phyloP scores from a whole-genome alignment of 2,888 invertebrate genomes.

The Marronus borbonicus region DNA sequence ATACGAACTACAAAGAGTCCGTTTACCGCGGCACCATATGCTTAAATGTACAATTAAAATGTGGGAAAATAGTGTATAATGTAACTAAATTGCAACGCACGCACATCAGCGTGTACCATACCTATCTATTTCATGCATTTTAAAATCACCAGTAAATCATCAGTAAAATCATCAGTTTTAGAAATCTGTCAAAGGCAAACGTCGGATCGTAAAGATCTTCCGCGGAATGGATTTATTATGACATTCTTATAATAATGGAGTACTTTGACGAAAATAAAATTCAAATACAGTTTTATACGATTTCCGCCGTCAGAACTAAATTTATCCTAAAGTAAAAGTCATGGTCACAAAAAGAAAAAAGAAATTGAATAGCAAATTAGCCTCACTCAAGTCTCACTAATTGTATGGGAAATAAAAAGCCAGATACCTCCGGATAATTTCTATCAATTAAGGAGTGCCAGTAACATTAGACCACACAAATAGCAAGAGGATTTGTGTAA shows the following conservation, averaged over 20 bases:
- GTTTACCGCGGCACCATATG: neutral
- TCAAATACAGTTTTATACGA: no score
- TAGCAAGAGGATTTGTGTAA: no score
- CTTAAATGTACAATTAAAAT: conserved; percentile 31
- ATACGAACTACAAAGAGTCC: neutral
- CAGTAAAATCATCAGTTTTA: no score
- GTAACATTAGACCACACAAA: no score
- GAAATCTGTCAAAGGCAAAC: neutral
- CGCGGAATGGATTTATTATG: no score
- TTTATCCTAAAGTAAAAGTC: neutral
- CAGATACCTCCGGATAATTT: neutral
- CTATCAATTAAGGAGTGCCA: no score
- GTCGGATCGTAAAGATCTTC: neutral
- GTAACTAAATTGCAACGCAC: conserved; percentile 6
- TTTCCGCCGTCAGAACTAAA: no score
- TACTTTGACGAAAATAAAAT: no score
- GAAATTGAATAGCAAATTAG: neutral
- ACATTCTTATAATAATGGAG: no score
- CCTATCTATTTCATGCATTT: conserved; percentile 3
- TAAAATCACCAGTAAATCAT: no score
- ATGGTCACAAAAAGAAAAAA: neutral
- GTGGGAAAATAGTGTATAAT: conserved; percentile 20
- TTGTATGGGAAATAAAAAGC: neutral
- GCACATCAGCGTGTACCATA: neutral
- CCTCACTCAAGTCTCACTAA: neutral